phyloP scores from a whole-genome alignment of 2,113 vertebrate species.

The Tenebrosternarchus preto region DNA sequence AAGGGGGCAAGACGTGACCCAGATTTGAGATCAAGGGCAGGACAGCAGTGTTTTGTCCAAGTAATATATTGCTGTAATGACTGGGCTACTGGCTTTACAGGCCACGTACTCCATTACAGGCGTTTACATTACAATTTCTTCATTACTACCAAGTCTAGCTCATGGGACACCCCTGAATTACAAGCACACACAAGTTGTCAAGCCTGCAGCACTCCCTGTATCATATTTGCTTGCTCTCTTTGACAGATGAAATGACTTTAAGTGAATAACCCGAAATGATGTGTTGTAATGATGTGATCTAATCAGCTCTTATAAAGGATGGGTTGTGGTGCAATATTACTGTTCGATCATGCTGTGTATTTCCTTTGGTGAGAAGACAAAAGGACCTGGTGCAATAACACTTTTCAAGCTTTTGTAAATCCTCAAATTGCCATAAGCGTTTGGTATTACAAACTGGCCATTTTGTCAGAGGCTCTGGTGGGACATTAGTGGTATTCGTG shows the following conservation, averaged over 20 bases:
- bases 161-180: conserved; percentile 40
- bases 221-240: conserved; percentile 5
- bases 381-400: conserved; percentile 33
- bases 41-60: conserved; percentile 36
- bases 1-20: conserved; percentile 60
- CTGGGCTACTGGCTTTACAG: conserved; percentile 53
- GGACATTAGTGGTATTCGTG: conserved; percentile 60
- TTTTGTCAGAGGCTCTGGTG: conserved; percentile 56
- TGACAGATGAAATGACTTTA: conserved; percentile 45
- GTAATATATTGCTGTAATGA: conserved; percentile 44
- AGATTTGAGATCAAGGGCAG: conserved; percentile 62
- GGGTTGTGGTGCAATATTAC: conserved; percentile 21
- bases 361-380: conserved; percentile 29
- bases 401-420: conserved; percentile 6
- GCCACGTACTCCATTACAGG: conserved; percentile 30
- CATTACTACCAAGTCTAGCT: conserved; percentile 40
- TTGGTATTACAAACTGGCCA: conserved; percentile 47
- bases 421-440: conserved; percentile 39
- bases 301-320: conserved; percentile 32
- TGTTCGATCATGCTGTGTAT: background rate
- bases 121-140: background rate
- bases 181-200: conserved; percentile 5
- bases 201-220: conserved; percentile 11
- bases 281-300: conserved; percentile 28
- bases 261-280: no score